Conservation (phyloP, 2,113 vertebrate species). For the Passer montanus region DNA sequence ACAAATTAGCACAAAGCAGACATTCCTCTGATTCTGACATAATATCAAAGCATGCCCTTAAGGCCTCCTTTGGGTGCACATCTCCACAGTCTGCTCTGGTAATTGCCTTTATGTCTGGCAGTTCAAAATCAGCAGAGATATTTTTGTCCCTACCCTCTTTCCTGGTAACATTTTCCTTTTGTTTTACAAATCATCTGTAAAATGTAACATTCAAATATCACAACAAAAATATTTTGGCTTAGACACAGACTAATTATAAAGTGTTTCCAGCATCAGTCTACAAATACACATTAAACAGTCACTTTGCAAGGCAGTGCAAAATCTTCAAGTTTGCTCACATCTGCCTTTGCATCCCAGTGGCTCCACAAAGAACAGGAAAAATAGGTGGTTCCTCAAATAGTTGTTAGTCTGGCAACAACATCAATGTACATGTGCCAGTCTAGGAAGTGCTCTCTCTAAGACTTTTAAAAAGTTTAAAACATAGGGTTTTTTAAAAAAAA, state of each 20-base stretch:
- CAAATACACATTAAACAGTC: background rate
- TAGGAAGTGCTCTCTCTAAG: background rate
- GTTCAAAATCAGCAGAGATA: background rate
- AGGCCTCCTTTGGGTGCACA: background rate
- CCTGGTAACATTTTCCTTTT: background rate
- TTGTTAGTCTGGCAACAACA: background rate
- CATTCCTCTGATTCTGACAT: conserved; percentile 20
- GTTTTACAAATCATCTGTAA: conserved; percentile 11
- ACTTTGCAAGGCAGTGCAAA: background rate
- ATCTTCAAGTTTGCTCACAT: background rate
- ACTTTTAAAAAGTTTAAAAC: background rate
- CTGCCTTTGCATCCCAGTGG: background rate
- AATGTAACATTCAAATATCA: background rate
- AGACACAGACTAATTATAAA: background rate
- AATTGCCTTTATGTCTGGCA: conserved; percentile 47
- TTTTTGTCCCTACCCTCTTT: background rate
- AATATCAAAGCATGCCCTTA: background rate
- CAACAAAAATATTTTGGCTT: background rate
- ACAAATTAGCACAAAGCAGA: conserved; percentile 39
- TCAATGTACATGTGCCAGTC: background rate
- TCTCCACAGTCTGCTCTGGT: conserved; percentile 19
- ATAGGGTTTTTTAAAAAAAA: background rate
- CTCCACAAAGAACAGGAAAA: conserved; percentile 2
- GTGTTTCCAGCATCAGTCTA: background rate
- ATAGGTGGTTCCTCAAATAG: background rate